Conservation (phyloP, 2,888 invertebrate genomes). For the Tanytarsus gracilentus region DNA sequence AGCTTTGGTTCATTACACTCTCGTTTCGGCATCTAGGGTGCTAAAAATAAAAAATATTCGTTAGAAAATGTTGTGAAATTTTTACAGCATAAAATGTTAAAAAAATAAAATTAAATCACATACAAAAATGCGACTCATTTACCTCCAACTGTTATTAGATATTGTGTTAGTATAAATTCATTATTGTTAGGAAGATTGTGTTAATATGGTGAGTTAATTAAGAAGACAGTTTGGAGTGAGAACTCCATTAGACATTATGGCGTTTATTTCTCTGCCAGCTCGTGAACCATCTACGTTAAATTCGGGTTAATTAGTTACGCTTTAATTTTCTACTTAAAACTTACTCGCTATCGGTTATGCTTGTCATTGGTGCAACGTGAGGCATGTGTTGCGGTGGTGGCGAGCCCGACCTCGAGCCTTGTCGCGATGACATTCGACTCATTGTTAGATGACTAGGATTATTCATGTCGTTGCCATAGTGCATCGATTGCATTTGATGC, state of each 20-base stretch:
- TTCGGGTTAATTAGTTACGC: neutral
- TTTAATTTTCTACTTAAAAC: constrained; percentile 35
- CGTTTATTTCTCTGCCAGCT: constrained; percentile 34
- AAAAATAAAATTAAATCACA: neutral
- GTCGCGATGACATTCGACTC: constrained; percentile 37
- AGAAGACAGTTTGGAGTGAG: constrained; percentile 32
- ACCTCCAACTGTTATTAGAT: neutral
- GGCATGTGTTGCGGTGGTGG: constrained; percentile 47
- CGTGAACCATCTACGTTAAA: constrained; percentile 34
- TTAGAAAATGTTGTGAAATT: neutral
- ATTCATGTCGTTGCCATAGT: constrained; percentile 46
- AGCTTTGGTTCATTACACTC: constrained; percentile 16
- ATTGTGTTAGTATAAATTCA: neutral
- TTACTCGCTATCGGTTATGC: constrained; percentile 58
- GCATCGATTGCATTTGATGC: constrained; percentile 33
- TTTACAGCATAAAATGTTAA: neutral
- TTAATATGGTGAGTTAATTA: constrained; percentile 29
- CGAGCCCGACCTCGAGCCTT: constrained; percentile 40
- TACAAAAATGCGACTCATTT: neutral
- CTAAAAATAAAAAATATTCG: neutral
- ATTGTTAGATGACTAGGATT: constrained; percentile 43
- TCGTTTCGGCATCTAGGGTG: constrained; percentile 26
- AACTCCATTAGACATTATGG: constrained; percentile 44
- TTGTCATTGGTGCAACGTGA: constrained; percentile 52
- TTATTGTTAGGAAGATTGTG: neutral